Evolutionary conservation across 2,113 vertebrate genomes (phyloP).

Genomic region (Pungitius pungitius): DNA sequence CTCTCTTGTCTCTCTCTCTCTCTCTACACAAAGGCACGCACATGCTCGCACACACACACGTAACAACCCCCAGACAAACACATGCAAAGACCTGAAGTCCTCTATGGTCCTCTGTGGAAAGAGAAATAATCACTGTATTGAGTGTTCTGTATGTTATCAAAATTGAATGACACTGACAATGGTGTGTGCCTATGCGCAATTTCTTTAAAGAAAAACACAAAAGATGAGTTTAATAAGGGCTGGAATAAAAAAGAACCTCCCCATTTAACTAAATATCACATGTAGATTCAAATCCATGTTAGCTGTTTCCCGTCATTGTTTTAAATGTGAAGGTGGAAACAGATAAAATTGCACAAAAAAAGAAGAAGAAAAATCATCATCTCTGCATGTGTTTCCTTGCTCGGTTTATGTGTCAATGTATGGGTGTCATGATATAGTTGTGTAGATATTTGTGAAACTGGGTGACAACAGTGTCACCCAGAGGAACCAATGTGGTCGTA

Average conservation of each 20-base stretch:
- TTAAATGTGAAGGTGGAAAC: not conserved
- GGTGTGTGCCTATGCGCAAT: no score
- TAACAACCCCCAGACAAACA: not conserved
- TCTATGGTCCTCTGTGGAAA: slow-evolving; percentile 27
- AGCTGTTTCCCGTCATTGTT: not conserved
- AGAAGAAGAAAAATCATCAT: not conserved
- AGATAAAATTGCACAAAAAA: not conserved
- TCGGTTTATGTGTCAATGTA: not conserved
- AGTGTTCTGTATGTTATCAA: slow-evolving; percentile 34
- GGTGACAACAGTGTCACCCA: slow-evolving; percentile 27
- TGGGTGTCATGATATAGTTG: not conserved
- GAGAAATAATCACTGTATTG: slow-evolving; percentile 23
- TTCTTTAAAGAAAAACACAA: no score
- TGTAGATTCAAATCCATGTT: not conserved
- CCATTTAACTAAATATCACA: not conserved
- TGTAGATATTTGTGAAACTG: slow-evolving; percentile 21
- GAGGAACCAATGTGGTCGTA: slow-evolving; percentile 34
- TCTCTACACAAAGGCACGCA: slow-evolving; percentile 31
- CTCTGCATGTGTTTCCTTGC: not conserved
- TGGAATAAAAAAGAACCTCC: not conserved
- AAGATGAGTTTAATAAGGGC: not conserved
- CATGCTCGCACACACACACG: not conserved
- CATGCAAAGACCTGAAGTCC: slow-evolving; percentile 21
- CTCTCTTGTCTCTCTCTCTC: slow-evolving; percentile 19
- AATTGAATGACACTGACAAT: slow-evolving; percentile 41